Evolutionary conservation across 2,797 vertebrate genomes (phyloP).

Genomic region (Merluccius polli): DNA sequence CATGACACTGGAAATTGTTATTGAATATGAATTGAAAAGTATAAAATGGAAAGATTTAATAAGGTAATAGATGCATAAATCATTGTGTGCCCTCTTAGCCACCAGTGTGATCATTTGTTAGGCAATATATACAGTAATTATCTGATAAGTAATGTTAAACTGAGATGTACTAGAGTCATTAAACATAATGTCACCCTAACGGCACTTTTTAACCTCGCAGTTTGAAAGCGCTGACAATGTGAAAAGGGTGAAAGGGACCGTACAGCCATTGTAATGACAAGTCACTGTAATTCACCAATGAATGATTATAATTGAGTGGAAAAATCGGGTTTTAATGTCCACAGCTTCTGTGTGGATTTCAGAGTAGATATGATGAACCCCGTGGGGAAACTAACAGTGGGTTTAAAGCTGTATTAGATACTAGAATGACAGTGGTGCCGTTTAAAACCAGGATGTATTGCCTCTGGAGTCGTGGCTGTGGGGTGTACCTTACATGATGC

Average conservation of each 20-base stretch:
- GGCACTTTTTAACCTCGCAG: background rate
- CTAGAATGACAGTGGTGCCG: background rate
- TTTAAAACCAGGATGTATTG: background rate
- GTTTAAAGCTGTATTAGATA: background rate
- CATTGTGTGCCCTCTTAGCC: too few species aligned
- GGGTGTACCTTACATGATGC: background rate
- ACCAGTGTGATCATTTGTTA: too few species aligned
- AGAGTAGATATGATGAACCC: background rate
- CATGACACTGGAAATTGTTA: too few species aligned
- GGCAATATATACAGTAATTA: too few species aligned
- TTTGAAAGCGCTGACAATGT: background rate
- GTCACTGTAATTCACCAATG: too few species aligned
- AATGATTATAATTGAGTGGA: too few species aligned
- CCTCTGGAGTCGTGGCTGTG: background rate
- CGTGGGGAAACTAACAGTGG: background rate
- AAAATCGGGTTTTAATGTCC: background rate
- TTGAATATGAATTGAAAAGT: too few species aligned
- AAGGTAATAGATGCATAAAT: too few species aligned
- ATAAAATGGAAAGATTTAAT: too few species aligned
- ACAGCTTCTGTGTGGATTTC: background rate
- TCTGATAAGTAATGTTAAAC: background rate
- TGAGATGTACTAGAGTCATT: too few species aligned
- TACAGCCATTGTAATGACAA: background rate
- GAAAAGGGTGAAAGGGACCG: background rate
- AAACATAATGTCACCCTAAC: background rate